phyloP scores from a whole-genome alignment of 1,140 invertebrate genomes.

The Formica exsecta region DNA sequence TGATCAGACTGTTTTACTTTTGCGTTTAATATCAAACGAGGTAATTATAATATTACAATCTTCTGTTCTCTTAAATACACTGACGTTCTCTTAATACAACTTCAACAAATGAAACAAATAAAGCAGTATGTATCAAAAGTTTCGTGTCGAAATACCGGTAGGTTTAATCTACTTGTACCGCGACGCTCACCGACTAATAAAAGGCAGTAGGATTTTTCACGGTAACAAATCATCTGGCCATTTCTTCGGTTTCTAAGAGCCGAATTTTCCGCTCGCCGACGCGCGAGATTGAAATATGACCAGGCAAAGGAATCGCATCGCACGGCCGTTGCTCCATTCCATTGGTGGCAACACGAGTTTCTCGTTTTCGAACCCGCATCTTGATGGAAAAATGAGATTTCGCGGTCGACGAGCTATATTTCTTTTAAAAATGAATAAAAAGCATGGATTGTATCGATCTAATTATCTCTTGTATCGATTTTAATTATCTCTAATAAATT shows the following conservation, averaged over 20 bases:
- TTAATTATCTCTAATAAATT: not conserved
- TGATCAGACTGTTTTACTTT: not conserved
- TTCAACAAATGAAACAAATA: constrained; percentile 8
- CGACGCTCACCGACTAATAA: constrained; percentile 49
- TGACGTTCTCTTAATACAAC: not conserved
- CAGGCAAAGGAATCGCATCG: constrained; percentile 49
- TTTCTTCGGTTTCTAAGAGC: constrained; percentile 50
- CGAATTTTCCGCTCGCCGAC: constrained; percentile 59
- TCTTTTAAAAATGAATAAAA: constrained; percentile 5
- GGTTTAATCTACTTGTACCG: constrained; percentile 40
- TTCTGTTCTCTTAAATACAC: not conserved
- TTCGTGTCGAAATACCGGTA: constrained; percentile 5
- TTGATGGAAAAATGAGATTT: not conserved
- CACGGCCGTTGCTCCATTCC: not conserved
- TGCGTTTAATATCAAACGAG: no score
- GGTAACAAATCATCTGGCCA: constrained; percentile 57
- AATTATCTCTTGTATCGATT: not conserved
- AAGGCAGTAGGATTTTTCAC: constrained; percentile 42
- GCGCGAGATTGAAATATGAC: constrained; percentile 62
- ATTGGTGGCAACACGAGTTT: constrained; percentile 19
- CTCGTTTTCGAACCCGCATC: constrained; percentile 6
- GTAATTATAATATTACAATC: not conserved
- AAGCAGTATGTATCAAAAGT: constrained; percentile 1
- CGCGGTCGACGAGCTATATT: not conserved
- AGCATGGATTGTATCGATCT: not conserved